Evolutionary conservation across 2,888 invertebrate genomes (phyloP), one percentile per base, ranked within the genome.

Genomic region (Plagodis dolabraria): DNA sequence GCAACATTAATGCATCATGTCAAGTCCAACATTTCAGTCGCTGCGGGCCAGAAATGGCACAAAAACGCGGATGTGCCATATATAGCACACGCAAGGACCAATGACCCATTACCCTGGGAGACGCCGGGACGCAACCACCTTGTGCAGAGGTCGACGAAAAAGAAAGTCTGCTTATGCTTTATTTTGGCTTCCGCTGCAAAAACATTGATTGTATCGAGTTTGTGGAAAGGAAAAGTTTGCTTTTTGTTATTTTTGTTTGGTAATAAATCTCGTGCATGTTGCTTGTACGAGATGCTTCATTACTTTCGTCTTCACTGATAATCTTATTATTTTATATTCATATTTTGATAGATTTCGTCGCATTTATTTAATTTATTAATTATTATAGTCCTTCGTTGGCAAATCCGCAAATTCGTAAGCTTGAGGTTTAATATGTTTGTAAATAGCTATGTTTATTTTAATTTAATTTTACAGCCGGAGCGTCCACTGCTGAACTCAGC

Each of bases 1-100:
- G 12, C 43, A 11, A 43, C 43, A 43, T 43, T 40, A 40, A 10
- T 22, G 22, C 10, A 36, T 10, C 40, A 40, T 40, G 57, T 51
- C 51, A 49, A 53, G 45, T 35, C 33, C 44, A 46, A 45, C 57
- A 38, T 40, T 47, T 64, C 65, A 67, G 5, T 40, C 40, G 59
- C 69, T 62, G 7, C n/a, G 38, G 10, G 33, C 44, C 55, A 52
- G 47, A 70, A 67, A 60, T 48, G 49, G 52, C 48, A 60, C 65
- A 59, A 68, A 67, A 52, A 67, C 53, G 65, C 68, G 68, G 63
- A 69, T 71, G 68, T 53, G 49, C 70, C 74, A 69, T 76, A 80
- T 75, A 77, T 75, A 77, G 79, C 63, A 8, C 65, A 47, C 47
- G 60, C 80, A 78, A 82, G 80, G 86, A 78, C 82, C 79, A 76